Base-by-base conservation (phyloP, 1,140 invertebrate genomes). In the Medauroidea extradentata region DNA sequence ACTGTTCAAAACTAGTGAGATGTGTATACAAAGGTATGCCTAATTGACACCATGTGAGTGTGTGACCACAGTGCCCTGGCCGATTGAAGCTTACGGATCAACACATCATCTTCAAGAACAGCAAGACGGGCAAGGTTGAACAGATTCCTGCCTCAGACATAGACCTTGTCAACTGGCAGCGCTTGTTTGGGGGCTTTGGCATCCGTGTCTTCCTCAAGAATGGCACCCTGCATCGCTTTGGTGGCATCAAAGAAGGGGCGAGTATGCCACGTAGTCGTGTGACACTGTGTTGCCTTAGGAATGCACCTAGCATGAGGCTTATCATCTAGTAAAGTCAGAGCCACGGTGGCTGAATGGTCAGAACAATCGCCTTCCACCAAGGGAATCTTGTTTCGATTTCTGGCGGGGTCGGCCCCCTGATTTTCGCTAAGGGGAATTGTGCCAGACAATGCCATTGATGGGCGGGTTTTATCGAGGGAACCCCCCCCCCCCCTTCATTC, bases 121-220 rank as follows among this genome's bases (percentile, higher is more conserved):
- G 82, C 49, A 96, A 95, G 77, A 98, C 96, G 23, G 96, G 96
- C 2, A 98, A 97, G 80, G 91, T 98, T 0, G 94, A 97, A 71
- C 90, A 96, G 73, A 87, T 98, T 60, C 78, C 85, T 25, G 77
- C 85, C 0, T 78, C 80, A 53, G 96, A 99, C 67, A 89, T 99
- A 67, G 92, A 97, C 55, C 77, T 91, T 54, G 91, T 94, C 0
- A 91, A 93, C 71, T 98, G 94, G 82, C 89, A 98, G 73, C 89
- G 91, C 65, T 86, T 99, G 68, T 90, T 94, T 50, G 89, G 91
- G 21, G 87, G 85, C 3, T 92, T 89, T 83, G 96, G 94, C 14
- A 73, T 99, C 0, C 81, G 96, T 52, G 78, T 99, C 11, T 92
- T 96, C 65, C 76, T 95, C 18, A 96, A 96, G 73, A 94, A 89